Conservation (phyloP, 2,888 invertebrate species). For the Nomada hirtipes region DNA sequence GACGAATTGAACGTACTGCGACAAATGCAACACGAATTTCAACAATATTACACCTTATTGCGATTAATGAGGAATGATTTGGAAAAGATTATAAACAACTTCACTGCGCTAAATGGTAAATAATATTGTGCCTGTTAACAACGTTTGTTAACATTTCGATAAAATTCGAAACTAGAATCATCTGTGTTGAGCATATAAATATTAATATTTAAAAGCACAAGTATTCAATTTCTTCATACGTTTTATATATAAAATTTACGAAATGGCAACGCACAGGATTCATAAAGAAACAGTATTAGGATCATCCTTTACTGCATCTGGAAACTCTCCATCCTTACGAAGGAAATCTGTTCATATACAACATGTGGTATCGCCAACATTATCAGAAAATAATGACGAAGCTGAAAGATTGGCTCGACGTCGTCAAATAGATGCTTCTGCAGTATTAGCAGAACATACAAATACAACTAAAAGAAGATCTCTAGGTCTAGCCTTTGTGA, state of each 20-base stretch:
- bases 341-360: slow-evolving; percentile 50
- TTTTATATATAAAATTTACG: neutral
- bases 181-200: neutral
- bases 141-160: neutral
- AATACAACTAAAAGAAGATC: slow-evolving; percentile 68
- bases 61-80: slow-evolving; percentile 67
- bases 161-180: neutral
- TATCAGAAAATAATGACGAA: slow-evolving; percentile 78
- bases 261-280: slow-evolving; percentile 19
- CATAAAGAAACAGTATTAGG: neutral
- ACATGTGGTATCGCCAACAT: neutral
- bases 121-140: neutral
- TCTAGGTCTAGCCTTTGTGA: slow-evolving; percentile 65
- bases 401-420: slow-evolving; percentile 73
- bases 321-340: slow-evolving; percentile 46
- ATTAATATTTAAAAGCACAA: neutral
- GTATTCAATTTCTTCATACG: neutral
- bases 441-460: neutral
- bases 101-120: slow-evolving; percentile 42
- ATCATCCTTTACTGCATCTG: neutral
- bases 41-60: slow-evolving; percentile 66
- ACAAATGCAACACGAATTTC: slow-evolving; percentile 61
- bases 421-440: slow-evolving; percentile 38
- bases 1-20: slow-evolving; percentile 62
- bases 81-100: slow-evolving; percentile 66